These are phyloP conservation scores for Nesidiocoris tenuis DNA, from an alignment of 2,888 invertebrate species.

Conservation along the genomic window DNA sequence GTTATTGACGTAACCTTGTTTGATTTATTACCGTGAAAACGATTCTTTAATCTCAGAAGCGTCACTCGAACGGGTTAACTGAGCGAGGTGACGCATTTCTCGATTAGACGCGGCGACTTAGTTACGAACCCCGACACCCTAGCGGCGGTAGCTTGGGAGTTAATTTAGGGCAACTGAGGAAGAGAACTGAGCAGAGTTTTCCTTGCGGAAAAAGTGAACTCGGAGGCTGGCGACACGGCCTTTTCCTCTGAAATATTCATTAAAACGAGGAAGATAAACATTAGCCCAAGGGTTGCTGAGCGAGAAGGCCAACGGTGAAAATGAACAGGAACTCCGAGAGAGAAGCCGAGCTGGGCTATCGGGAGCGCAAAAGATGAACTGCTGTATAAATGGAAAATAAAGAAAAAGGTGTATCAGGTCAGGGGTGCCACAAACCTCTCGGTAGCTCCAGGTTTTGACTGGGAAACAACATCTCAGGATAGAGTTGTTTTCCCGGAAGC, in stretches of 20 bases:
- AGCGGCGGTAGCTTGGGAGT: not conserved
- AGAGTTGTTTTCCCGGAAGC: too few species aligned
- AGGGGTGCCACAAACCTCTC: too few species aligned
- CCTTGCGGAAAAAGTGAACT: conserved; percentile 9
- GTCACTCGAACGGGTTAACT: not conserved
- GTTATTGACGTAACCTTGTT: too few species aligned
- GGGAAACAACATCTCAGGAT: too few species aligned
- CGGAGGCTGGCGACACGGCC: conserved; percentile 15
- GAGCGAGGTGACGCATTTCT: not conserved
- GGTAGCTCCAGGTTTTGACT: too few species aligned
- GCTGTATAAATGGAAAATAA: too few species aligned
- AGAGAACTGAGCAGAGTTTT: not conserved
- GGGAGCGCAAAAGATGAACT: too few species aligned
- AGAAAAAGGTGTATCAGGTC: too few species aligned
- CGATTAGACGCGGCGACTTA: not conserved
- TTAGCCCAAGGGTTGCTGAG: conserved; percentile 10
- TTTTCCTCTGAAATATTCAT: conserved; percentile 36
- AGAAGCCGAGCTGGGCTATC: not conserved
- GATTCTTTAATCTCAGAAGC: not conserved
- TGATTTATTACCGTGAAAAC: too few species aligned
- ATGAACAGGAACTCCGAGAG: not conserved
- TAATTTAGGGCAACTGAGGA: not conserved
- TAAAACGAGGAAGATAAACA: conserved; percentile 33
- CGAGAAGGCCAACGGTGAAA: not conserved
- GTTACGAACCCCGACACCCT: not conserved